phyloP scores from a whole-genome alignment of 2,797 vertebrate species.

The Chelonia mydas region DNA sequence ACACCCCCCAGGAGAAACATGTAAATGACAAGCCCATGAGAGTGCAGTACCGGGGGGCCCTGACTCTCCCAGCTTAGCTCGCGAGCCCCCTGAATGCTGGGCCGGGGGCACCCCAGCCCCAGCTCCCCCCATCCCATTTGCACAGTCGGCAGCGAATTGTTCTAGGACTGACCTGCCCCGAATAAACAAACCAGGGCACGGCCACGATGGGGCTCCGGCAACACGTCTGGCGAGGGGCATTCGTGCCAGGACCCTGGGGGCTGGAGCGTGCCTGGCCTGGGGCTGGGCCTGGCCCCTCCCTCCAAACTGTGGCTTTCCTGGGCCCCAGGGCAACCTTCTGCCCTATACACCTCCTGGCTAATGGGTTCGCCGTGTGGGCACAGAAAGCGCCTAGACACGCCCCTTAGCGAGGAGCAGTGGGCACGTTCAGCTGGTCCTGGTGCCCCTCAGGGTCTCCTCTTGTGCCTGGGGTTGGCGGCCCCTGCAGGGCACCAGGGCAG shows the following conservation, averaged over 20 bases:
- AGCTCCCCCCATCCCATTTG: too few species aligned
- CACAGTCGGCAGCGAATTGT: not conserved
- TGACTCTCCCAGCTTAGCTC: too few species aligned
- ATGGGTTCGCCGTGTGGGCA: not conserved
- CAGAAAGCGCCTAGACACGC: too few species aligned
- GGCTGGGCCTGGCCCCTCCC: too few species aligned
- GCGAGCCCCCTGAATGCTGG: not conserved
- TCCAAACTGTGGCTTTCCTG: not conserved
- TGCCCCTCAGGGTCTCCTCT: not conserved
- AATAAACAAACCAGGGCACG: not conserved
- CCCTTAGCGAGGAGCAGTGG: not conserved
- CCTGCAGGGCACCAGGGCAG: not conserved
- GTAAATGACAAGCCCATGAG: not conserved
- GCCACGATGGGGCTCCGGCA: not conserved
- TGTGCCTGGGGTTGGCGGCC: not conserved
- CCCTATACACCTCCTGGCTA: not conserved
- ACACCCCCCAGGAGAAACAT: too few species aligned
- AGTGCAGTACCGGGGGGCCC: not conserved
- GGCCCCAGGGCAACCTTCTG: not conserved
- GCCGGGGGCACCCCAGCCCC: not conserved
- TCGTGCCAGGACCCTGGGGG: rapidly evolving
- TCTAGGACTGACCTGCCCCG: too few species aligned
- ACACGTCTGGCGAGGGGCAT: rapidly evolving
- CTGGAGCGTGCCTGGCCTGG: rapidly evolving
- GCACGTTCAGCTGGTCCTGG: not conserved